These are phyloP conservation scores for Melanogrammus aeglefinus DNA, from an alignment of 2,797 vertebrate genomes.

Conservation along the genomic window DNA sequence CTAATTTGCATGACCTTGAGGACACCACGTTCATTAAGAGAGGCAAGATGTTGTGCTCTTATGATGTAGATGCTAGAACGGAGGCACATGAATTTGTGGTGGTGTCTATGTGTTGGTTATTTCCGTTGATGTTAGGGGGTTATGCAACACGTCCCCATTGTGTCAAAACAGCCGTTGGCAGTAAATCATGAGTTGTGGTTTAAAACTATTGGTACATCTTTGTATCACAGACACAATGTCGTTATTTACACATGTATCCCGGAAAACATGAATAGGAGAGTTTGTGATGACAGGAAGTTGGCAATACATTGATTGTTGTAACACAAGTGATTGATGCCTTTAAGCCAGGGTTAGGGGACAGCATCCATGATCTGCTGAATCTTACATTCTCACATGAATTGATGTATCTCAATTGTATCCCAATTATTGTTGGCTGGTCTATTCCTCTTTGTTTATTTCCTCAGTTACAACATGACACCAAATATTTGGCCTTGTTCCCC, in stretches of 20 bases:
- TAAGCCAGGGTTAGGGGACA: neutral
- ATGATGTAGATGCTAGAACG: neutral
- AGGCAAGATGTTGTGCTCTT: neutral
- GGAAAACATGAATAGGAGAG: neutral
- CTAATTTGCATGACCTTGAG: neutral
- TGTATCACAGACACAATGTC: neutral
- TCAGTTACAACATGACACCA: constrained; percentile 28
- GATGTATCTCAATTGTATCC: constrained; percentile 19
- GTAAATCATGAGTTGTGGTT: neutral
- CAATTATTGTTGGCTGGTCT: constrained; percentile 28
- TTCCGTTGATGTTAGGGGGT: neutral
- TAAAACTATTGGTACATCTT: neutral
- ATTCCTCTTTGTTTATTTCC: constrained; percentile 22
- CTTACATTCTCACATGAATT: neutral
- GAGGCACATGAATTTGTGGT: neutral
- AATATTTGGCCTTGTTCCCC: constrained; percentile 42
- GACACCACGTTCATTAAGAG: neutral
- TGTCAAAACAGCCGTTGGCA: neutral
- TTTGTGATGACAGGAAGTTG: neutral
- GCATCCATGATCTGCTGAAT: neutral
- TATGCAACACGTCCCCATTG: neutral
- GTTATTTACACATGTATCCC: neutral
- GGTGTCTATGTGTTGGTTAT: neutral
- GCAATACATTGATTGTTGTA: neutral
- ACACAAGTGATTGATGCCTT: neutral